Percentiles rank a stretch among this genome's conserved stretches.
Evolutionary conservation across 2,113 vertebrate species (phyloP).

Genomic region (Myodes glareolus): DNA sequence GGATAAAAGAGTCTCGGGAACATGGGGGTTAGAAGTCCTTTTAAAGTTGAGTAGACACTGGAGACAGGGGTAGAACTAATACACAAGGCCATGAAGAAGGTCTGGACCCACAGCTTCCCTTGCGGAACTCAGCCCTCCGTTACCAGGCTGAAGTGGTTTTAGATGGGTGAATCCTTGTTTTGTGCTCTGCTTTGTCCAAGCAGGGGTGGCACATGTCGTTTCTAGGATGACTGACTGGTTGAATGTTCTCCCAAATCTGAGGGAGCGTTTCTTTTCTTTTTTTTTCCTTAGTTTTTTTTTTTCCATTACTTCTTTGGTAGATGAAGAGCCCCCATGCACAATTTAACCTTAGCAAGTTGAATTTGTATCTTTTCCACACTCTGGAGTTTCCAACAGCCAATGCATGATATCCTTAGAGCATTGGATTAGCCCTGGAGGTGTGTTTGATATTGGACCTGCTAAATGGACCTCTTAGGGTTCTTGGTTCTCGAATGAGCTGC

Average conservation of each 20-base stretch:
- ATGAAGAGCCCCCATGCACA: background rate
- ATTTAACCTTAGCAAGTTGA: background rate
- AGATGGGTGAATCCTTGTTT: background rate
- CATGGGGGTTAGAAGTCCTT: background rate
- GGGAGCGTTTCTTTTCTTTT: background rate
- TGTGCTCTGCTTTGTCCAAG: background rate
- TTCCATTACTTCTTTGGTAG: background rate
- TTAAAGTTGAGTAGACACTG: conserved; percentile 6
- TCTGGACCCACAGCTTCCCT: background rate
- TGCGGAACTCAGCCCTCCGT: background rate
- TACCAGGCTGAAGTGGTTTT: background rate
- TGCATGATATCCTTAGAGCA: background rate
- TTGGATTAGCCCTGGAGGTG: background rate
- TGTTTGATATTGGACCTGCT: background rate
- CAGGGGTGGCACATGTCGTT: background rate
- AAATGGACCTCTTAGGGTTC: background rate
- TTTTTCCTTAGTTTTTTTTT: background rate
- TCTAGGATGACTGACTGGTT: background rate
- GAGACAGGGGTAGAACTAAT: background rate
- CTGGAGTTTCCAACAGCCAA: background rate
- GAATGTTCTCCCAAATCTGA: background rate
- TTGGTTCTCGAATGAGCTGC: background rate
- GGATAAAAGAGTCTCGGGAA: background rate
- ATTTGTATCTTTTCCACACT: background rate
- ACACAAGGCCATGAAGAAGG: background rate